These are phyloP conservation scores for Chouioia cunea DNA, from an alignment of 2,888 invertebrate genomes.

Conservation along the genomic window DNA sequence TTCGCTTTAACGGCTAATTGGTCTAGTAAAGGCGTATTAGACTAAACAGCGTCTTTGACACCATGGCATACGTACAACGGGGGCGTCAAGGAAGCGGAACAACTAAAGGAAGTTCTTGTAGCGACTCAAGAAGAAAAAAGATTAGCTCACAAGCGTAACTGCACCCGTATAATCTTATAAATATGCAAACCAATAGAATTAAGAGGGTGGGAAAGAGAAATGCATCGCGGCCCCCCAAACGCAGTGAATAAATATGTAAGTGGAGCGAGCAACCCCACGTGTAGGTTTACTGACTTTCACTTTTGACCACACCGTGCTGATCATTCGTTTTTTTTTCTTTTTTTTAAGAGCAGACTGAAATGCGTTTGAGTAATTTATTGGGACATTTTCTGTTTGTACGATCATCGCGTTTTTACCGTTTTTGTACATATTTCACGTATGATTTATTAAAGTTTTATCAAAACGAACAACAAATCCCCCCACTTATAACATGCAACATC, in stretches of 20 bases:
- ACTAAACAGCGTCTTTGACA: slow-evolving; percentile 39
- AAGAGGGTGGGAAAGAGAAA: background rate
- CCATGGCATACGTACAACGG: background rate
- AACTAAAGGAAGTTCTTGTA: background rate
- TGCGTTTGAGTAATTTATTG: no score
- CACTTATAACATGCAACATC: no score
- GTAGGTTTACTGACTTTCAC: background rate
- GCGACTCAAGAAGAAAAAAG: no score
- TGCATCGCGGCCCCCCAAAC: background rate
- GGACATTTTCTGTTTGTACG: no score
- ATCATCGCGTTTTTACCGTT: no score
- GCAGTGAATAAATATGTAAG: slow-evolving; percentile 35
- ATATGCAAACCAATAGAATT: slow-evolving; percentile 23
- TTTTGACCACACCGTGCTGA: no score
- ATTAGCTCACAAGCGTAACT: background rate
- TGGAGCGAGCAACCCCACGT: slow-evolving; percentile 16
- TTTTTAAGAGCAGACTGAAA: no score
- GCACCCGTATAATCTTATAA: slow-evolving; percentile 20
- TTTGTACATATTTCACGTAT: no score
- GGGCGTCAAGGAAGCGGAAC: slow-evolving; percentile 20
- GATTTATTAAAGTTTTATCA: no score
- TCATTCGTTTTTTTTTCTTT: no score
- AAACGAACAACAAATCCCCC: no score
- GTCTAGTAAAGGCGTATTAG: slow-evolving; percentile 6
- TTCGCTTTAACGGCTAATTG: slow-evolving; percentile 21